These are phyloP conservation scores for Aphelinus certus DNA, from an alignment of 1,140 invertebrate species.

Conservation along the genomic window DNA sequence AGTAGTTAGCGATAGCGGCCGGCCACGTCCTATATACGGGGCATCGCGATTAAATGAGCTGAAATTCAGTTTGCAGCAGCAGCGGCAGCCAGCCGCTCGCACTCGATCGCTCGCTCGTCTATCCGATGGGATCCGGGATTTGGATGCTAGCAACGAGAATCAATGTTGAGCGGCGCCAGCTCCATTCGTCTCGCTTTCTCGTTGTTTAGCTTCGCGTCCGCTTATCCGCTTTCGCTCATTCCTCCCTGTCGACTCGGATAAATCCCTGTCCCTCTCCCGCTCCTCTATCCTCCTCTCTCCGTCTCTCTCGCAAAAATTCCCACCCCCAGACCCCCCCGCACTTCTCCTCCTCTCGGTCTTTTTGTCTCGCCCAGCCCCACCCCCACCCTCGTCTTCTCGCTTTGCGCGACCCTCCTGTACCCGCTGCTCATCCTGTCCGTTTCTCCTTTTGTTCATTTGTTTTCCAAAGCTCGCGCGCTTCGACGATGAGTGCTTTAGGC, in stretches of 20 bases:
- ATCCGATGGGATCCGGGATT: background rate
- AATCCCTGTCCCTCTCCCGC: background rate
- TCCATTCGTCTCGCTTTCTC: background rate
- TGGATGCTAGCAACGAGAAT: slow-evolving; percentile 34
- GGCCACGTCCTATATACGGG: slow-evolving; percentile 16
- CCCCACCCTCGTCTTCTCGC: no score
- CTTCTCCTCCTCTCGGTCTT: background rate
- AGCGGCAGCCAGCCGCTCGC: slow-evolving; percentile 42
- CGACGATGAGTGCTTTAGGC: slow-evolving; percentile 13
- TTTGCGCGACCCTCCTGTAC: background rate
- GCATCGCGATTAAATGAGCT: slow-evolving; percentile 52
- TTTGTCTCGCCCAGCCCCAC: no score
- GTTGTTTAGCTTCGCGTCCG: slow-evolving; percentile 5
- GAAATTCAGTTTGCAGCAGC: slow-evolving; percentile 52
- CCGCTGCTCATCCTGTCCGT: background rate
- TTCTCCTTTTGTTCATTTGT: slow-evolving; percentile 1
- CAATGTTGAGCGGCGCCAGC: slow-evolving; percentile 36
- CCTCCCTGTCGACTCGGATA: slow-evolving; percentile 1
- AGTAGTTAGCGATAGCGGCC: slow-evolving; percentile 51
- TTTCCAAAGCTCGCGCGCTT: background rate
- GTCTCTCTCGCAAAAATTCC: background rate
- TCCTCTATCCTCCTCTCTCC: background rate
- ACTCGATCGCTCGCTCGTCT: slow-evolving; percentile 6
- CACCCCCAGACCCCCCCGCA: no score
- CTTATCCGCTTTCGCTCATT: background rate